phyloP scores from a whole-genome alignment of 92 coral and sea anemone species.

The Porites rus region DNA sequence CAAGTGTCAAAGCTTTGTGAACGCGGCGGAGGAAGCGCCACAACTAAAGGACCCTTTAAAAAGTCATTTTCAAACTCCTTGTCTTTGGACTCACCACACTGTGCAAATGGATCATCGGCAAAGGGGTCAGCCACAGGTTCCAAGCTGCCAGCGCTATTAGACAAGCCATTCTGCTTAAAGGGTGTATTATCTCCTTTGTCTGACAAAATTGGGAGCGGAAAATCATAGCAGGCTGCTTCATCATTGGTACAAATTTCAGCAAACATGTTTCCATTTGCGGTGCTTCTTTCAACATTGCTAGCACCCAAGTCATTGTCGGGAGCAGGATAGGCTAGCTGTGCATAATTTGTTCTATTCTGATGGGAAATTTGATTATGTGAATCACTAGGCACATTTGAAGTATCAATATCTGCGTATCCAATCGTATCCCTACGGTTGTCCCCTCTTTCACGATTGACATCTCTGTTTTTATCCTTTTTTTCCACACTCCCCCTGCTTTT shows the following conservation, averaged over 20 bases:
- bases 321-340: conserved; percentile 81
- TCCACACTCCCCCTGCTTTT: conserved; percentile 41
- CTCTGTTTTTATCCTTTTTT: conserved; percentile 52
- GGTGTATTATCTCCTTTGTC: conserved; percentile 27
- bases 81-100: neutral
- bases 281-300: conserved; percentile 16
- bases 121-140: conserved; percentile 80
- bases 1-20: conserved; percentile 27
- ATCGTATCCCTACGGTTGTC: conserved; percentile 41
- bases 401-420: conserved; percentile 70
- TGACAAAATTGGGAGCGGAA: conserved; percentile 76
- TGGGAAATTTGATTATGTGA: neutral
- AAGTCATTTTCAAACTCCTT: conserved; percentile 27
- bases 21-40: conserved; percentile 28
- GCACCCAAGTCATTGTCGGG: conserved; percentile 52
- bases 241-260: conserved; percentile 56
- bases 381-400: conserved; percentile 32
- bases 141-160: conserved; percentile 26
- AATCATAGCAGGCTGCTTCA: conserved; percentile 72
- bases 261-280: conserved; percentile 17
- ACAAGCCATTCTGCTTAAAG: conserved; percentile 72
- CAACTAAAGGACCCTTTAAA: conserved; percentile 33
- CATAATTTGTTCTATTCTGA: conserved; percentile 77
- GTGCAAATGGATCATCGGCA: conserved; percentile 83
- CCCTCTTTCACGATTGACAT: conserved; percentile 25